Base-by-base conservation (phyloP, 2,888 invertebrate genomes). In the Slavum lentiscoides region DNA sequence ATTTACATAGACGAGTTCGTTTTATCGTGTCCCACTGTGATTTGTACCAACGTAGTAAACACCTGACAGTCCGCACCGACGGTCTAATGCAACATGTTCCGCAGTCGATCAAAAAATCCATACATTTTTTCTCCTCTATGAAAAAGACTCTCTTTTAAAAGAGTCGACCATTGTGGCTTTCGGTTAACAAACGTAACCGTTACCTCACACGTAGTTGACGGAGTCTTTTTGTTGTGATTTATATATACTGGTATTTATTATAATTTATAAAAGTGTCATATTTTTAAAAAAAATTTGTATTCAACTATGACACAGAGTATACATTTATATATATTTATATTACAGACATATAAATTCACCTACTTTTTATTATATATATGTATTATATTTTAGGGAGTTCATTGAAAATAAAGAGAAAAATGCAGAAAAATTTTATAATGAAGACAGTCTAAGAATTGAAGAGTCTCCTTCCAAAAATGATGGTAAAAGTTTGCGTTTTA, bases 351-450 rank as follows among this genome's bases (percentile, higher is more conserved):
- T 43, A 43, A 1, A 30, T 30, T 30, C 4, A 2, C 30, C 4
- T 30, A 30, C 1, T 30, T 30, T 30, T 30, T 43, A 43, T n/a
- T 30, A 23, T 19, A 68, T 9, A 53, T 17, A 30, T 69, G 1
- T 53, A 68, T 6, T 17, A 11, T 1, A 8, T 77, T 81, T 64
- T 61, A 83, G 83, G 68, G 77, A 82, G 69, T 70, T 82, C 15
- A 74, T 83, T 59, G 59, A 66, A 49, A 59, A 2, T 49, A 81
- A 76, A 76, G 82, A 83, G 73, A 69, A 73, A 64, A 80, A 80
- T 55, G 80, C 82, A 13, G 74, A 77, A 72, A 66, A 82, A 37
- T 83, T 83, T 75, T 82, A 83, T 19, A 83, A 82, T 43, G 70
- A 80, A 70, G 64, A 58, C 23, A 39, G 23, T 67, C 8, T 30